Evolutionary conservation across 1,140 invertebrate species (phyloP).

Genomic region (Drosophila seguyi): DNA sequence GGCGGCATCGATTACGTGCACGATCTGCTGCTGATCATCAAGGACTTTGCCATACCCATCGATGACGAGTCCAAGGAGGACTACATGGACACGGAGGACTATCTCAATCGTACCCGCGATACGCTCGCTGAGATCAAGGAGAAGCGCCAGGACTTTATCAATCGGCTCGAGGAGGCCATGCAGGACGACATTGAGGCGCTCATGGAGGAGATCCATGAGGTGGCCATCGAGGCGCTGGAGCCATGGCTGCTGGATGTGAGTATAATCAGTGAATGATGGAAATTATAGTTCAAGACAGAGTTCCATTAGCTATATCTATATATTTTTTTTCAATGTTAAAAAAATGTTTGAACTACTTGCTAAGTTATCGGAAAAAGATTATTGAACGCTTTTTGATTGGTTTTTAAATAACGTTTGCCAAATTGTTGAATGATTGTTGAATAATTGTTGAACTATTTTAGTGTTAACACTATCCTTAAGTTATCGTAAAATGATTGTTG

Average conservation of each 20-base stretch:
- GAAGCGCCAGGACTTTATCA: slow-evolving; percentile 86
- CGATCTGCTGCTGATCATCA: slow-evolving; percentile 90
- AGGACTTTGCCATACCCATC: slow-evolving; percentile 89
- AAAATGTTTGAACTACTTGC: too few species aligned
- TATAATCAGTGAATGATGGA: background rate
- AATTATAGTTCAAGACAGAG: background rate
- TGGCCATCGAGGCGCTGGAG: slow-evolving; percentile 85
- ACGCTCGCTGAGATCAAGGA: slow-evolving; percentile 84
- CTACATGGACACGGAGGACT: slow-evolving; percentile 87
- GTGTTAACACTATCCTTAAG: too few species aligned
- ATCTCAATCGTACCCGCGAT: slow-evolving; percentile 86
- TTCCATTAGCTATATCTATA: too few species aligned
- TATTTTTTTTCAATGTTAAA: too few species aligned
- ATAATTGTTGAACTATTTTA: too few species aligned
- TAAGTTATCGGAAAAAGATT: too few species aligned
- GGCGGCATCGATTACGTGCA: slow-evolving; percentile 89
- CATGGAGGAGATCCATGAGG: slow-evolving; percentile 86
- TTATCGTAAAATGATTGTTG: too few species aligned
- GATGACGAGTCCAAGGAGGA: slow-evolving; percentile 88
- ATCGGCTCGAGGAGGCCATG: slow-evolving; percentile 86
- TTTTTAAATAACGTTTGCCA: too few species aligned
- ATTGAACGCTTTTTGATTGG: too few species aligned
- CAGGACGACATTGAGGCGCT: slow-evolving; percentile 86
- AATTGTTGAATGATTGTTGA: too few species aligned
- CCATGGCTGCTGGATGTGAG: slow-evolving; percentile 68